Evolutionary conservation across 2,888 invertebrate genomes (phyloP), one percentile per base, ranked within the genome.

Genomic region (Meta bourneti): DNA sequence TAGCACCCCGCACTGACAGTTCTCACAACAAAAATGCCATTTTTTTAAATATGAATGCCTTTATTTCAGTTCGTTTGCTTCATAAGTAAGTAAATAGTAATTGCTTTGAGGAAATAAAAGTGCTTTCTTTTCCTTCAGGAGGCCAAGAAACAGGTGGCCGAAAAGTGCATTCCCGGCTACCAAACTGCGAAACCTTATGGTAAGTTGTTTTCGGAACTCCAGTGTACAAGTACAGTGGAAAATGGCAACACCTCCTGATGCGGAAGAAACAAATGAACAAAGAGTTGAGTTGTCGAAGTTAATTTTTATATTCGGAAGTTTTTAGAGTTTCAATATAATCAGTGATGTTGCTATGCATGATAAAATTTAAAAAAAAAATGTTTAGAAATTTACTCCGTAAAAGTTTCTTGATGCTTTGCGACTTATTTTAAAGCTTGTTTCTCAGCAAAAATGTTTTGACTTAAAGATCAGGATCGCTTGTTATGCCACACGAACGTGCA

Each of bases 101-200:
- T 34, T 34, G 34, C 34, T 34, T 34, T 4, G 34, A 34, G 34
- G 4, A 0, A 61, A 9, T 9, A 61, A 61, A 61, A 7, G 5
- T 61, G 6, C 54, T 20, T n/a, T 61, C 7, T 61, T 75, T 82
- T 69, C 71, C 74, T 72, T 34, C 34, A 92, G 91, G 91, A 92
- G 51, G 75, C 91, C 16, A 92, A 92, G 48, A 92, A 84, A 71
- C 88, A 89, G 84, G 91, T 89, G 16, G 84, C 48, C 9, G 84
- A 88, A 48, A 91, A 91, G 72, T 92, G 91, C 77, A 82, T 92
- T 75, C 91, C 88, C 7, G 84, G 91, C 7, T 92, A 92, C 54
- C 88, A 92, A 48, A 84, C 84, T 20, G 71, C 91, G n/a, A 88
- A 52, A 7, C 71, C 91, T 51, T 92, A 88, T 78, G 89, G 91